These are phyloP conservation scores for Aphelenchoides besseyi DNA, from an alignment of 1,140 invertebrate genomes.

Conservation along the genomic window DNA sequence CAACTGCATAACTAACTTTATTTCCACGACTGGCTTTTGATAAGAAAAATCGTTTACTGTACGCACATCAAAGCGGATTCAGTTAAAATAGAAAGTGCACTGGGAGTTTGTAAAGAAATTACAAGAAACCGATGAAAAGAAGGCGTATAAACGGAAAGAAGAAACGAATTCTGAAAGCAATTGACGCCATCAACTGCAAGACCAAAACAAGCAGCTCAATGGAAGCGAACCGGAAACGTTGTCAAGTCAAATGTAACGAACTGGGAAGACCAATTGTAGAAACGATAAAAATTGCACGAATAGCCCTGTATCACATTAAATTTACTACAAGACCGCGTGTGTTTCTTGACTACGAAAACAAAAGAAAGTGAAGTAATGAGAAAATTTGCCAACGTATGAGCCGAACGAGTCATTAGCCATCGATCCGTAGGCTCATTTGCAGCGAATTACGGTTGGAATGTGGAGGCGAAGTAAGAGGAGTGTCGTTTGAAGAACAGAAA, in stretches of 20 bases:
- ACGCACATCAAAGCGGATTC: too few species aligned
- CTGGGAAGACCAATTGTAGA: not conserved
- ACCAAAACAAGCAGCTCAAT: not conserved
- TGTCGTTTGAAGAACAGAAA: too few species aligned
- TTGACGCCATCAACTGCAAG: not conserved
- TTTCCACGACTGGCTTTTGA: too few species aligned
- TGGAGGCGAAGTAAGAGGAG: too few species aligned
- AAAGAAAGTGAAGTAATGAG: not conserved
- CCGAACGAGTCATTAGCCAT: too few species aligned
- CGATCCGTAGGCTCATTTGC: too few species aligned
- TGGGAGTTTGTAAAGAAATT: not conserved
- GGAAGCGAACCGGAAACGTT: not conserved
- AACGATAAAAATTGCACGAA: not conserved
- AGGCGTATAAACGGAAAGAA: not conserved
- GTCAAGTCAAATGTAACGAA: not conserved
- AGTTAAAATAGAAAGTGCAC: not conserved
- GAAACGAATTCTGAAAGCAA: not conserved
- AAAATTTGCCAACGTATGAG: too few species aligned
- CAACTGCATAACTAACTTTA: too few species aligned
- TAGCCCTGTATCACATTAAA: not conserved
- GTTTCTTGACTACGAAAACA: not conserved
- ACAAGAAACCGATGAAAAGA: not conserved
- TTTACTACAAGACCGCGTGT: too few species aligned
- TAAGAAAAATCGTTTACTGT: too few species aligned
- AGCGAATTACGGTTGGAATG: too few species aligned